A percentile compares a stretch with the other conserved stretches of the same genome.
These are phyloP conservation scores for Mohoua ochrocephala DNA, from an alignment of 2,113 vertebrate species.

Conservation along the genomic window DNA sequence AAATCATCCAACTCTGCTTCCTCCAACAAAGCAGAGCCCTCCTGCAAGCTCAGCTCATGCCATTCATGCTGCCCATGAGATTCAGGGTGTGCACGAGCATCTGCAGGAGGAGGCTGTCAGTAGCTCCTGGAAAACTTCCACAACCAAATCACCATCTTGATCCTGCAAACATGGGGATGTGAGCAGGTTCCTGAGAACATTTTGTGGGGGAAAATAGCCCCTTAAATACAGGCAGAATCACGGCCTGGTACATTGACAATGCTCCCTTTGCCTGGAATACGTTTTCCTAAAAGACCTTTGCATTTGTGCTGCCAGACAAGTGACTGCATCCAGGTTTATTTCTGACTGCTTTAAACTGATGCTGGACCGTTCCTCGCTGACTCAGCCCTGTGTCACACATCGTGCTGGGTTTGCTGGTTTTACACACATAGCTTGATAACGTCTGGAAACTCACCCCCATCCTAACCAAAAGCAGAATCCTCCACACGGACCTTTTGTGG, in stretches of 20 bases:
- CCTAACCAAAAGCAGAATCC: background rate
- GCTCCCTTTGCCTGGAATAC: background rate
- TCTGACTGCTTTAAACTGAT: background rate
- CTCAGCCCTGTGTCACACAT: accelerated
- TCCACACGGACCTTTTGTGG: background rate
- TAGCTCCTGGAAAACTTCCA: background rate
- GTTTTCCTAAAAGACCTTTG: background rate
- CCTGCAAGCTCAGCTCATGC: background rate
- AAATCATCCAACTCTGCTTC: background rate
- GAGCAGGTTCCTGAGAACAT: background rate
- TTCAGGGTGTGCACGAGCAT: accelerated
- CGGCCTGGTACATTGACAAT: background rate
- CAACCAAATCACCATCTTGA: background rate
- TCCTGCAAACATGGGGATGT: accelerated
- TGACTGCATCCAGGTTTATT: background rate
- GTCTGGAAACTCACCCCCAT: background rate
- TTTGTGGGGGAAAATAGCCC: background rate
- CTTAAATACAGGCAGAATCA: background rate
- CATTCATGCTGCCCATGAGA: accelerated
- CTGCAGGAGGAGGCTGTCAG: background rate
- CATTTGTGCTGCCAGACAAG: background rate
- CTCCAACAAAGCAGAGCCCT: background rate
- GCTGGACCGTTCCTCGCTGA: background rate
- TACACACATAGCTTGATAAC: background rate
- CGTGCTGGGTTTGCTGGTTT: background rate